A percentile compares a stretch with the other conserved stretches of the same genome.
phyloP scores from a whole-genome alignment of 2,113 vertebrate species.

The Calypte anna region DNA sequence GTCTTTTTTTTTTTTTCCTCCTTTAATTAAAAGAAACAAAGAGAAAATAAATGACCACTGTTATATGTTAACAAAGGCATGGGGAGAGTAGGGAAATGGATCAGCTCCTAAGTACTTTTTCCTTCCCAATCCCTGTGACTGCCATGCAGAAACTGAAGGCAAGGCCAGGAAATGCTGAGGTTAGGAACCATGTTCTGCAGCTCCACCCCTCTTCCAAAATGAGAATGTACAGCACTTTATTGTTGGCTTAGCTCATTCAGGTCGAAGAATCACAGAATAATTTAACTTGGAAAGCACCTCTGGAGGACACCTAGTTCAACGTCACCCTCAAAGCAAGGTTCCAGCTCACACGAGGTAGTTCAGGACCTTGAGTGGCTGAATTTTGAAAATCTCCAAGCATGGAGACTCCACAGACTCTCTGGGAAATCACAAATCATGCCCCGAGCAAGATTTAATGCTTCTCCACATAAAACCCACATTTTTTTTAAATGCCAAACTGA shows the following conservation, averaged over 20 bases:
- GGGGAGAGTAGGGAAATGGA: background rate
- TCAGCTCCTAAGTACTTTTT: background rate
- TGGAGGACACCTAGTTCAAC: background rate
- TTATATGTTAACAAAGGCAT: background rate
- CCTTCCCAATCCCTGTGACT: background rate
- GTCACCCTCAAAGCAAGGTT: background rate
- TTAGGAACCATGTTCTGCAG: background rate
- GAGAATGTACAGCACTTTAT: background rate
- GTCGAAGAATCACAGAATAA: background rate
- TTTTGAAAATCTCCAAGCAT: background rate
- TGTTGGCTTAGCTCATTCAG: background rate
- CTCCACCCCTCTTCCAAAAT: background rate
- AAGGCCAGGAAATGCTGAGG: background rate
- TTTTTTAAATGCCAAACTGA: background rate
- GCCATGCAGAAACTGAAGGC: background rate
- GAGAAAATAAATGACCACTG: background rate
- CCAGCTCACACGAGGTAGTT: background rate
- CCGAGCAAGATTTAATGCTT: background rate
- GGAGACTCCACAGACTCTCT: background rate
- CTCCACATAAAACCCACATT: background rate
- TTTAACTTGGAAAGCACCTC: background rate
- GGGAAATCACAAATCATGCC: background rate
- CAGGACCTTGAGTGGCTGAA: background rate
- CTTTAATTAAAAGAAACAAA: background rate
- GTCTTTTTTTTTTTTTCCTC: background rate